Percentiles rank a stretch among this genome's conserved stretches.
phyloP scores from a whole-genome alignment of 2,113 vertebrate genomes.

The Macrotus californicus region DNA sequence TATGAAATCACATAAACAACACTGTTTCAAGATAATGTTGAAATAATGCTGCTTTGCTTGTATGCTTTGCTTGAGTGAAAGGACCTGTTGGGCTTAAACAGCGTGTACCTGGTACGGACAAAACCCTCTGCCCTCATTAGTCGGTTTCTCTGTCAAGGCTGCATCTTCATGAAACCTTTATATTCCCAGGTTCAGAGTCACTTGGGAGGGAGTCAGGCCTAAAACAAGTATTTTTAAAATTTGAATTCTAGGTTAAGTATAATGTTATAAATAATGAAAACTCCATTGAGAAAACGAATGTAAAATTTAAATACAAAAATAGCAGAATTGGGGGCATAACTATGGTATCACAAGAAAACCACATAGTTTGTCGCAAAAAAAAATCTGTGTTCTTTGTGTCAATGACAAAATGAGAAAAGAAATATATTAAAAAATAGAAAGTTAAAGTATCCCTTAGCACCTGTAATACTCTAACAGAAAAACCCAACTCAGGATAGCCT shows the following conservation, averaged over 20 bases:
- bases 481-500: background rate
- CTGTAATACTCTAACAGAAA: background rate
- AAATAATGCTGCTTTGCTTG: background rate
- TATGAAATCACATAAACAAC: background rate
- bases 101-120: background rate
- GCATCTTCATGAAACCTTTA: background rate
- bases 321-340: background rate
- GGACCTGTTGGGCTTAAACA: background rate
- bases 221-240: background rate
- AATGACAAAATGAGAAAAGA: background rate
- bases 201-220: background rate
- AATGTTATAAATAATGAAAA: background rate
- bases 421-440: background rate
- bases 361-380: background rate
- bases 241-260: background rate
- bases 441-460: background rate
- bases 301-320: conserved; percentile 6
- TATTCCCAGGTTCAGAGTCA: background rate
- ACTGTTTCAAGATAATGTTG: background rate
- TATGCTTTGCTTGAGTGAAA: background rate
- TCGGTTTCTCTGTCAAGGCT: background rate
- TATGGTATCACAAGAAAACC: background rate
- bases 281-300: background rate
- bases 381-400: background rate
- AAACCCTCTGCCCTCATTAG: background rate